Conservation (phyloP, 2,888 invertebrate species). For the Epistrophella euchroma region DNA sequence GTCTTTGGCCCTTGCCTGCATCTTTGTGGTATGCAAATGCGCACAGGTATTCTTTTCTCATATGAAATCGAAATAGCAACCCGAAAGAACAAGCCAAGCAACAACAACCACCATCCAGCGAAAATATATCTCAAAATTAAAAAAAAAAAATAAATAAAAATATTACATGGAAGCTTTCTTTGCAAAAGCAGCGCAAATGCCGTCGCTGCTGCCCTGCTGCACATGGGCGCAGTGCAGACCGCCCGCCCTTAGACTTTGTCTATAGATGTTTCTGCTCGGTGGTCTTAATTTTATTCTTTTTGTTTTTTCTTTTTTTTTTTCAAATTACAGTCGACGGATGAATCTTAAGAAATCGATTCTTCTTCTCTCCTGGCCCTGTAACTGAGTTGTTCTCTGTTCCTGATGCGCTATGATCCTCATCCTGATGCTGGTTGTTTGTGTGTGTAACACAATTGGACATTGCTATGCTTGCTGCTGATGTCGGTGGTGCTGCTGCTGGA, state of each 20-base stretch:
- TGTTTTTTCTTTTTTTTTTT: conserved; percentile 5
- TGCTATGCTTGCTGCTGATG: background rate
- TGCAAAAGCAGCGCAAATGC: conserved; percentile 47
- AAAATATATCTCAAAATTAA: conserved; percentile 62
- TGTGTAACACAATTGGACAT: conserved; percentile 10
- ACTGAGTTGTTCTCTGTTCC: background rate
- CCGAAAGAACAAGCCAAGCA: conserved; percentile 49
- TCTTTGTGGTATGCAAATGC: conserved; percentile 56
- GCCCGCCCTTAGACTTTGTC: conserved; percentile 54
- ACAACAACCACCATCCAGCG: background rate
- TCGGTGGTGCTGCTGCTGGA: conserved; percentile 20
- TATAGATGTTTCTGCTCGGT: conserved; percentile 50
- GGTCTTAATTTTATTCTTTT: conserved; percentile 33
- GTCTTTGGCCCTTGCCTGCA: background rate
- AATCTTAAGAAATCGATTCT: conserved; percentile 59
- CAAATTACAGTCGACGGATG: conserved; percentile 30
- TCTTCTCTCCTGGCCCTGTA: background rate
- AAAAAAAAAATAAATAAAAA: conserved; percentile 42
- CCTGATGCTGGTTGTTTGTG: background rate
- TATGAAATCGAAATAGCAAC: conserved; percentile 58
- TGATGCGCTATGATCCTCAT: conserved; percentile 22
- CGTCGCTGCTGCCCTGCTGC: conserved; percentile 19
- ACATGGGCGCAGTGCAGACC: conserved; percentile 2
- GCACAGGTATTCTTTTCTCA: conserved; percentile 55
- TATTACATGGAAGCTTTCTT: conserved; percentile 68